phyloP scores from a whole-genome alignment of 1,140 invertebrate genomes.

The Chrysoperla carnea region DNA sequence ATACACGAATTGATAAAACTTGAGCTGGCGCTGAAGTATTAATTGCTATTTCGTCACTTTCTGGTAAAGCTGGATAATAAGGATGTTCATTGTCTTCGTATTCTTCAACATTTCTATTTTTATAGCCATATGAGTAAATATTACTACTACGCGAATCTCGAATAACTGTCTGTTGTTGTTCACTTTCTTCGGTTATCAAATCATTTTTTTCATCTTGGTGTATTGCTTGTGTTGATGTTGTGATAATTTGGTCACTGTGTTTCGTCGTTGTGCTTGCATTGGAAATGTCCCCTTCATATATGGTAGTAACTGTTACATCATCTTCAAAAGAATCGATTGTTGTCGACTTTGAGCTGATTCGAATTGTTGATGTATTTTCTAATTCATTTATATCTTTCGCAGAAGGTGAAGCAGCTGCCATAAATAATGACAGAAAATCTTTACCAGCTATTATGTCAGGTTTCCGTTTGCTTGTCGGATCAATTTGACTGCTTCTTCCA shows the following conservation, averaged over 20 bases:
- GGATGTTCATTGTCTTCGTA: conserved; percentile 1
- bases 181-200: background rate
- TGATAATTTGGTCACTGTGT: no score
- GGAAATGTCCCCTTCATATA: no score
- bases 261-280: no score
- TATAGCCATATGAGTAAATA: conserved; percentile 4
- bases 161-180: background rate
- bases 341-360: background rate
- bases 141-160: background rate
- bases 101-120: conserved; percentile 6
- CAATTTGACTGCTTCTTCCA: background rate
- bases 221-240: no score
- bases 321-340: background rate
- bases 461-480: conserved; percentile 9
- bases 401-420: conserved; percentile 12
- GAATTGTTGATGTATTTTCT: background rate
- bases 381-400: no score
- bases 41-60: background rate
- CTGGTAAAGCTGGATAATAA: conserved; percentile 5
- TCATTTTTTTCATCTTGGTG: background rate
- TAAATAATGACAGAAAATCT: conserved; percentile 30
- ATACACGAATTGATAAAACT: no score
- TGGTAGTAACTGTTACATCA: no score
- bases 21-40: no score
- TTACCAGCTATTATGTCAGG: conserved; percentile 27